Evolutionary conservation across 2,113 vertebrate species (phyloP).

Genomic region (Arvicanthis niloticus): DNA sequence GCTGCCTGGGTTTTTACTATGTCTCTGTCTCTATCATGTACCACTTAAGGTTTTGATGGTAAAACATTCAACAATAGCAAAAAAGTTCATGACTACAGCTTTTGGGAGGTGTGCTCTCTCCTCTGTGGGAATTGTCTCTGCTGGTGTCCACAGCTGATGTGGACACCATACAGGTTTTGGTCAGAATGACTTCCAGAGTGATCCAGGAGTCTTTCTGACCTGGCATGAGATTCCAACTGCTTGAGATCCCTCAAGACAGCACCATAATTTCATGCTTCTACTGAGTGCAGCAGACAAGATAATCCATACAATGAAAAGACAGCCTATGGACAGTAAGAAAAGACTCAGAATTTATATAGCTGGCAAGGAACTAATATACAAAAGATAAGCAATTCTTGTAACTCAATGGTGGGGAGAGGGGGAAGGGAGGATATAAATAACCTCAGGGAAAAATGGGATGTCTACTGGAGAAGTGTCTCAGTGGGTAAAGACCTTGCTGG

Average conservation of each 20-base stretch:
- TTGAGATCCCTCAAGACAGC: background rate
- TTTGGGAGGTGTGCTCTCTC: fast-evolving
- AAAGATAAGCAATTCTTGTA: background rate
- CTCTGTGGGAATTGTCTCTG: background rate
- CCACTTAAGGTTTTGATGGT: background rate
- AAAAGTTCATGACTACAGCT: background rate
- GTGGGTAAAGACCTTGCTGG: background rate
- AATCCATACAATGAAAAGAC: background rate
- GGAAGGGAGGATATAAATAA: too few species aligned
- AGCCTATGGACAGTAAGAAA: too few species aligned
- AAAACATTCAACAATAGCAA: background rate
- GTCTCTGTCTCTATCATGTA: background rate
- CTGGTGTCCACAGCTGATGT: fast-evolving
- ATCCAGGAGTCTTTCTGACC: background rate
- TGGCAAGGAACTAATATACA: background rate
- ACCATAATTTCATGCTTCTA: background rate
- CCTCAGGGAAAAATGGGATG: background rate
- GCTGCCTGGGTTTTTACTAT: background rate
- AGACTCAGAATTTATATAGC: background rate
- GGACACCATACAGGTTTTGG: background rate
- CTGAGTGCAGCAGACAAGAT: background rate
- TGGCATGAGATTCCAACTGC: background rate
- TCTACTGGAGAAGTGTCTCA: background rate
- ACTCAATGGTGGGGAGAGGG: background rate
- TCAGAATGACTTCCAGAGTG: background rate